Evolutionary conservation across 2,797 vertebrate genomes (phyloP), one percentile per base, ranked within the genome.

Genomic region (Falco concolor): DNA sequence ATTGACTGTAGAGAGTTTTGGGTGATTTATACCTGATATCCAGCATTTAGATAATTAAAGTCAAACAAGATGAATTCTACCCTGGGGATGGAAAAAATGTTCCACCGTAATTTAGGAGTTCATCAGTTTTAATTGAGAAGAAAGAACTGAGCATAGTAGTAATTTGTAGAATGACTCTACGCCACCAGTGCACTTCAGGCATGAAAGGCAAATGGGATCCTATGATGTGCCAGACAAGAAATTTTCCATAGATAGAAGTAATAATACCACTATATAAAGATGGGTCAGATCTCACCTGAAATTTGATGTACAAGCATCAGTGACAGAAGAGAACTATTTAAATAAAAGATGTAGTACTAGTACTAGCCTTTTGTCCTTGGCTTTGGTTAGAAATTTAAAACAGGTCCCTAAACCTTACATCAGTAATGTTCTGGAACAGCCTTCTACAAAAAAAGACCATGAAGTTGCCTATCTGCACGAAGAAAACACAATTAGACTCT

Each of bases 61-160:
- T 78, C 83, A 88, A 67, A 74, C 30, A 90, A 93, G 83, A 96
- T 76, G 52, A 89, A 94, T 95, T 89, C 67, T 76, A 47, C 74
- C 80, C 92, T 79, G 36, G 28, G 77, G 95, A 89, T 36, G 87
- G 36, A 52, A 80, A 68, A 72, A 93, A 79, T 25, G 12, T 59
- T 54, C 34, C 59, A 63, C 9, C 0, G 2, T 73, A 90, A 79
- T 70, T 73, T 75, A 60, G 47, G 64, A 96, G 57, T 93, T 90
- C 80, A 86, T 93, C 70, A 84, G 67, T 92, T 90, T 89, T 95
- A 96, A 92, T 49, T 93, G 87, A 87, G 10, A 65, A 84, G 86
- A 89, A 81, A 78, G 84, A 93, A 76, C 12, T 52, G 61, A 70
- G 25, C 38, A 65, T 50, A 27, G 42, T 59, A 84, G 54, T 73